Percentiles rank a stretch among this genome's conserved stretches.
Conservation (phyloP, 1,140 invertebrate species). For the Ceratina japonica region DNA sequence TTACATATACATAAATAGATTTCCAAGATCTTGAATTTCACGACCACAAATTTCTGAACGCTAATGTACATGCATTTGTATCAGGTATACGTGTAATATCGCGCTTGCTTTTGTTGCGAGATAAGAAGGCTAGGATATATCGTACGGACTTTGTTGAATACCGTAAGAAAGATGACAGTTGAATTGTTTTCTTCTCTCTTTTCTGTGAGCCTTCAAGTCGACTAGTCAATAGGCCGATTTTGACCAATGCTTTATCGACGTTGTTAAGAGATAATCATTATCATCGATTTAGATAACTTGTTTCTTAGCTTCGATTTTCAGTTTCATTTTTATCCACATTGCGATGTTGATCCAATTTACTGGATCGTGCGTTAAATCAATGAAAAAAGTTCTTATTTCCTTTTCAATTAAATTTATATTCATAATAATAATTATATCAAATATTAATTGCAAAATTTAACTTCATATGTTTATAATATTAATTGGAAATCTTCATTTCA, state of each 20-base stretch:
- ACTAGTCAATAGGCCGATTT: constrained; percentile 34
- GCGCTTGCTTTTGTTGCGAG: constrained; percentile 41
- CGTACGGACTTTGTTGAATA: constrained; percentile 16
- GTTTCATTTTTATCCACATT: background rate
- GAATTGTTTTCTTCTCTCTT: background rate
- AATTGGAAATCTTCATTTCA: too few species aligned
- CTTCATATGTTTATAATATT: too few species aligned
- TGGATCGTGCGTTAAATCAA: background rate
- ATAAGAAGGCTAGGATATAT: constrained; percentile 60
- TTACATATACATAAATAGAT: too few species aligned
- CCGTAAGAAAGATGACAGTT: constrained; percentile 18
- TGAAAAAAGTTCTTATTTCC: background rate
- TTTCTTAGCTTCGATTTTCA: background rate
- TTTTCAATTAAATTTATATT: too few species aligned
- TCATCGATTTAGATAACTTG: background rate
- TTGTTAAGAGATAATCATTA: background rate
- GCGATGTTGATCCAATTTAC: background rate
- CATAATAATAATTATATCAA: too few species aligned
- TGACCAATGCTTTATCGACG: constrained; percentile 26
- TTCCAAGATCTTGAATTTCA: too few species aligned
- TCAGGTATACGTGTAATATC: constrained; percentile 27
- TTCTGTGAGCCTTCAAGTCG: background rate
- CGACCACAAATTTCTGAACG: too few species aligned
- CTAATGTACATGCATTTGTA: background rate
- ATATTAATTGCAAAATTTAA: too few species aligned